Evolutionary conservation across 1,140 invertebrate genomes (phyloP).

Genomic region (Zophobas morio): DNA sequence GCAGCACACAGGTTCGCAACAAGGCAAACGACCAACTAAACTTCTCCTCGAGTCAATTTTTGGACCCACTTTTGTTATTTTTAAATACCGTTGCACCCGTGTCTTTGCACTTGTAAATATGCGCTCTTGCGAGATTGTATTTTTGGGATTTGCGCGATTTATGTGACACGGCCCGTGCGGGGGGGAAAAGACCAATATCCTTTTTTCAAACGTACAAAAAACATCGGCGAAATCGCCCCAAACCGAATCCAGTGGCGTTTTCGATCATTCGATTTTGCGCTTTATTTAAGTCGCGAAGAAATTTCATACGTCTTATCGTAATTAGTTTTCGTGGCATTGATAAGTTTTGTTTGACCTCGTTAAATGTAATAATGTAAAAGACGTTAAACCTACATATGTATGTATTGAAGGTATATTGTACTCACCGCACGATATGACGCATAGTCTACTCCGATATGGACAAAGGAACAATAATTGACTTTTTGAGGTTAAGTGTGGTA

Average conservation of each 20-base stretch:
- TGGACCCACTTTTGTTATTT: slow-evolving; percentile 41
- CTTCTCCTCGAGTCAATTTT: slow-evolving; percentile 8
- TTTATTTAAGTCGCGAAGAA: background rate
- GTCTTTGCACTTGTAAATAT: slow-evolving; percentile 47
- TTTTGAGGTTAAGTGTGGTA: too few species aligned
- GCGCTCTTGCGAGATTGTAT: slow-evolving; percentile 2
- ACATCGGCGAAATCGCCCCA: too few species aligned
- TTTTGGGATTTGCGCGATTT: slow-evolving; percentile 16
- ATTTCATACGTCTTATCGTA: slow-evolving; percentile 13
- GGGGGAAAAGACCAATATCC: background rate
- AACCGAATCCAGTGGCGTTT: too few species aligned
- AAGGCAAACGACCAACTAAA: background rate
- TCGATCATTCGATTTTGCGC: background rate
- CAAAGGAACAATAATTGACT: too few species aligned
- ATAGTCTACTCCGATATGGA: background rate
- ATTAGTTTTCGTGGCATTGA: slow-evolving; percentile 12
- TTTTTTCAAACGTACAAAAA: too few species aligned
- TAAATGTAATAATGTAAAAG: slow-evolving; percentile 1
- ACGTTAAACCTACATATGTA: background rate
- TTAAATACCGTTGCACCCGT: slow-evolving; percentile 40
- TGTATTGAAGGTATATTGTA: background rate
- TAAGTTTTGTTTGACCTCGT: slow-evolving; percentile 27
- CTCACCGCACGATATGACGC: background rate
- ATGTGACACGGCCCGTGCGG: background rate
- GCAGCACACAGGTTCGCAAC: slow-evolving; percentile 16